Evolutionary conservation across 2,797 vertebrate genomes (phyloP).

Genomic region (Hippocampus kuda): DNA sequence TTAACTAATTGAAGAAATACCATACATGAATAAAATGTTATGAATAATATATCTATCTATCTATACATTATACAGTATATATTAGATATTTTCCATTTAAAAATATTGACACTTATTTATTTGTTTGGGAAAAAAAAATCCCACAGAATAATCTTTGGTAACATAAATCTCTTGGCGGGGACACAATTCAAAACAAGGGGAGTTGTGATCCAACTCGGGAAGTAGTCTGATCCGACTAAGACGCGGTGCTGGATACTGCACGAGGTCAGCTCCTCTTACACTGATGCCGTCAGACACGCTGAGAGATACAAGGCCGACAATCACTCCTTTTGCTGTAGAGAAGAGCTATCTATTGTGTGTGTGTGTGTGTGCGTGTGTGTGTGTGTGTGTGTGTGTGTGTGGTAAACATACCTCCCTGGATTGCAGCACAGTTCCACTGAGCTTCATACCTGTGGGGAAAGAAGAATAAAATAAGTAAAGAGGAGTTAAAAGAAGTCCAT

Average conservation of each 20-base stretch:
- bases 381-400: slow-evolving; percentile 39
- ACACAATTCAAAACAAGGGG: not conserved
- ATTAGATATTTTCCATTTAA: not conserved
- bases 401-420: slow-evolving; percentile 53
- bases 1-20: too few species aligned
- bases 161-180: not conserved
- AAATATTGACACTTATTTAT: too few species aligned
- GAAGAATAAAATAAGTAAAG: slow-evolving; percentile 33
- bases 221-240: not conserved
- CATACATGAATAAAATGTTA: not conserved
- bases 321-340: slow-evolving; percentile 37
- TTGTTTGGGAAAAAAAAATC: too few species aligned
- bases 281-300: slow-evolving; percentile 53
- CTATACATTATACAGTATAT: not conserved
- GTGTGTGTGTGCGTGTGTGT: slow-evolving; percentile 10
- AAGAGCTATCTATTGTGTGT: too few species aligned
- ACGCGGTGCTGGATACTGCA: slow-evolving; percentile 19
- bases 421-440: slow-evolving; percentile 45
- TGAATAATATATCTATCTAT: not conserved
- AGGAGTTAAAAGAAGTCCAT: slow-evolving; percentile 30
- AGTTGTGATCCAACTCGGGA: not conserved
- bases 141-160: not conserved
- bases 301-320: slow-evolving; percentile 52
- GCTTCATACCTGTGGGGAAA: slow-evolving; percentile 49
- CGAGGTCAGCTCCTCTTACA: slow-evolving; percentile 46